Percentiles rank a stretch among this genome's conserved stretches.
Conservation (phyloP, 2,797 vertebrate genomes). For the Enteromius thamalakanensis region DNA sequence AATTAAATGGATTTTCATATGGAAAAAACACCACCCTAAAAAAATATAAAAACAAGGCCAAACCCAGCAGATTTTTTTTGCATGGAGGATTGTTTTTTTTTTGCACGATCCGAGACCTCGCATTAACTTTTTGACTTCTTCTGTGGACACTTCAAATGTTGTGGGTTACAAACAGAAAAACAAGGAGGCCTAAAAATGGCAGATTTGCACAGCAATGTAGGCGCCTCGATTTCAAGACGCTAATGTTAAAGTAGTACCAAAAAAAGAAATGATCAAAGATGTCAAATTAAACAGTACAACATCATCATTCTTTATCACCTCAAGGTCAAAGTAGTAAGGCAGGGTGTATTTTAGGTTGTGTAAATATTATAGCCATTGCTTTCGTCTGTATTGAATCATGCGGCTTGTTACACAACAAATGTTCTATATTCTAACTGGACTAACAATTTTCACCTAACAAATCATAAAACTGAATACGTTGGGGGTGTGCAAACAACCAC, state of each 20-base stretch:
- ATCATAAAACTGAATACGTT: background rate
- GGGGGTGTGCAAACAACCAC: background rate
- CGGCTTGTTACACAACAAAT: background rate
- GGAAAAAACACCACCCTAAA: conserved; percentile 51
- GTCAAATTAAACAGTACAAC: background rate
- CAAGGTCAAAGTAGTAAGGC: background rate
- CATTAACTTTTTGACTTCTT: conserved; percentile 52
- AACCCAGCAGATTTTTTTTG: conserved; percentile 52
- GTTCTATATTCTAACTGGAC: background rate
- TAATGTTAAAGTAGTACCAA: conserved; percentile 1
- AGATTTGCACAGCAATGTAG: conserved; percentile 8
- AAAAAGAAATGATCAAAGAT: background rate
- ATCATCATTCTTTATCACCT: background rate
- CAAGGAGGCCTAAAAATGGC: background rate
- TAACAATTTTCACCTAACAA: background rate
- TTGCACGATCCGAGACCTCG: conserved; percentile 42
- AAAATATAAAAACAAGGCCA: conserved; percentile 52
- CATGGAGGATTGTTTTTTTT: conserved; percentile 50
- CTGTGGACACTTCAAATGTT: conserved; percentile 50
- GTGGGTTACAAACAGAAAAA: conserved; percentile 33
- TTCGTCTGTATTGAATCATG: background rate
- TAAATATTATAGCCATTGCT: background rate
- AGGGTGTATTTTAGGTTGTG: background rate
- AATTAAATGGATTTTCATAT: conserved; percentile 61
- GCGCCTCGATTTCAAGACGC: conserved; percentile 7